These are phyloP conservation scores for Drosophila lacicola DNA, from an alignment of 2,888 invertebrate genomes.

Conservation along the genomic window DNA sequence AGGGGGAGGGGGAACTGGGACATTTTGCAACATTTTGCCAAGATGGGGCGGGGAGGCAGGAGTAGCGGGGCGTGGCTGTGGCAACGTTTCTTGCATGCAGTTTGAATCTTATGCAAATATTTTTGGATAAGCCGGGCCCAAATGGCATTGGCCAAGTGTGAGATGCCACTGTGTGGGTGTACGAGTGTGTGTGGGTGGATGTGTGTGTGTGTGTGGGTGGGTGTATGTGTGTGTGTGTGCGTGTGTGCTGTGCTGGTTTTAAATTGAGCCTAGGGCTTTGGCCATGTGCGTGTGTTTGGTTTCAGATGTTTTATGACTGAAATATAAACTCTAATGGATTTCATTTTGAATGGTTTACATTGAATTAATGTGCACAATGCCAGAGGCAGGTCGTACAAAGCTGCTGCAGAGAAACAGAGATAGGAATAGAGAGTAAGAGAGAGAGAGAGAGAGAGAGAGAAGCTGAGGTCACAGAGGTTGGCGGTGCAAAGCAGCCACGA, in stretches of 20 bases:
- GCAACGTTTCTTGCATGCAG: slow-evolving; percentile 65
- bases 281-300: slow-evolving; percentile 22
- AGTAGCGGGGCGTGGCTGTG: slow-evolving; percentile 7
- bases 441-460: background rate
- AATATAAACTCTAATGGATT: slow-evolving; percentile 76
- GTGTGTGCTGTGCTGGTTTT: slow-evolving; percentile 43
- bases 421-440: background rate
- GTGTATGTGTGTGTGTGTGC: slow-evolving; percentile 16
- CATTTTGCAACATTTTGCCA: slow-evolving; percentile 66
- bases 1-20: background rate
- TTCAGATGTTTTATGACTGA: slow-evolving; percentile 61
- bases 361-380: slow-evolving; percentile 55
- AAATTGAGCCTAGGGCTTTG: slow-evolving; percentile 66
- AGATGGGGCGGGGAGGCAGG: slow-evolving; percentile 10
- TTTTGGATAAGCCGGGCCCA: slow-evolving; percentile 71
- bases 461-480: too few relatives aligned
- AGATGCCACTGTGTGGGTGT: slow-evolving; percentile 12
- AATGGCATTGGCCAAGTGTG: slow-evolving; percentile 46
- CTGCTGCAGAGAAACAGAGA: too few relatives aligned
- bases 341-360: slow-evolving; percentile 65
- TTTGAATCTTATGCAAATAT: slow-evolving; percentile 78
- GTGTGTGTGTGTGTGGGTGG: slow-evolving; percentile 14
- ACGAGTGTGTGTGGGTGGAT: slow-evolving; percentile 6
- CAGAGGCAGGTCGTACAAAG: background rate
- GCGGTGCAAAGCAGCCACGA: too few relatives aligned